Percentiles rank a stretch among this genome's conserved stretches.
These are phyloP conservation scores for Protonibea diacanthus DNA, from an alignment of 2,797 vertebrate species.

Conservation along the genomic window DNA sequence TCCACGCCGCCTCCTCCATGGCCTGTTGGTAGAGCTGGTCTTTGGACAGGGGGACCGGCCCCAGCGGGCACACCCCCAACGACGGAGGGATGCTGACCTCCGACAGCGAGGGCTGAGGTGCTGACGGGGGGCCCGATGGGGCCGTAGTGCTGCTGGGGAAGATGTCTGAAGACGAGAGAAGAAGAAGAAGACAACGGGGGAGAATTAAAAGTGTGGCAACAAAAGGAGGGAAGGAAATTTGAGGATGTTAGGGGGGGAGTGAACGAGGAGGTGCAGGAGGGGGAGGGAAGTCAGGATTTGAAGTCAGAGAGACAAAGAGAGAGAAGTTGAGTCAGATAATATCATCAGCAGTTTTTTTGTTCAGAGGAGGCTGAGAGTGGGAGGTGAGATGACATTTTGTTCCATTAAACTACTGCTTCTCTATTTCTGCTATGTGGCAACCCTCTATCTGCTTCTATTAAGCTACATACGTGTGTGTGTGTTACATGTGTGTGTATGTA, in stretches of 20 bases:
- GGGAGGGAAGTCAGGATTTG: not conserved
- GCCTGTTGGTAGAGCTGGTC: slow-evolving; percentile 94
- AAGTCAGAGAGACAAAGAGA: slow-evolving; percentile 37
- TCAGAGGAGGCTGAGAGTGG: slow-evolving; percentile 63
- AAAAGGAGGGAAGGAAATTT: not conserved
- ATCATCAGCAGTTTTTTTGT: slow-evolving; percentile 60
- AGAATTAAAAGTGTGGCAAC: not conserved
- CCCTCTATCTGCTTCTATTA: slow-evolving; percentile 25
- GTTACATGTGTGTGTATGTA: slow-evolving; percentile 25
- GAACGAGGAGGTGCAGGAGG: not conserved
- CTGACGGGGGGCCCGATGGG: slow-evolving; percentile 74
- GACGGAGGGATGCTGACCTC: slow-evolving; percentile 93
- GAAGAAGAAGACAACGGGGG: not conserved
- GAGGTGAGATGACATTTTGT: slow-evolving; percentile 70
- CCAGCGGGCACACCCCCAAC: slow-evolving; percentile 91
- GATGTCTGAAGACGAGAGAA: slow-evolving; percentile 74
- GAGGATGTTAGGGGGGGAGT: not conserved
- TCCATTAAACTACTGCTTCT: slow-evolving; percentile 63
- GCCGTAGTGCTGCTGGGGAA: slow-evolving; percentile 87
- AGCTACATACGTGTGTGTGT: not conserved
- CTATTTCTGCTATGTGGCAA: slow-evolving; percentile 51
- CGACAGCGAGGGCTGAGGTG: slow-evolving; percentile 83
- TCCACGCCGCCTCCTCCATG: slow-evolving; percentile 94
- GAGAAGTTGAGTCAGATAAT: slow-evolving; percentile 60
- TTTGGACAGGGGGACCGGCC: slow-evolving; percentile 91